Evolutionary conservation across 2,113 vertebrate genomes (phyloP).

Genomic region (Lathamus discolor): DNA sequence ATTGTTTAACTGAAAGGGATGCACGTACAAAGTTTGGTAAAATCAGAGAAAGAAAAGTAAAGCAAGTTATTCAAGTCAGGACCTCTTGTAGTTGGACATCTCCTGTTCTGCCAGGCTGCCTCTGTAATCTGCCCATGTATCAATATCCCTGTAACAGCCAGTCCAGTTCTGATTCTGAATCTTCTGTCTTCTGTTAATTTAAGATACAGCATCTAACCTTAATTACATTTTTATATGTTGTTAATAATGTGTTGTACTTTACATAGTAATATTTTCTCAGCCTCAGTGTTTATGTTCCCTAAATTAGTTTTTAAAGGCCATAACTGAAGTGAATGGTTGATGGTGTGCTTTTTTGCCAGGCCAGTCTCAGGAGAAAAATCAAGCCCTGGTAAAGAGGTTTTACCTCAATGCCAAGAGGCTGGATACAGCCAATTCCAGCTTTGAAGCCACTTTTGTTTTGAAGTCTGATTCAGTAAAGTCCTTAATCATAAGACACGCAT

Average conservation of each 20-base stretch:
- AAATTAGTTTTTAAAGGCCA: background rate
- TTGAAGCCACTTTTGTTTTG: background rate
- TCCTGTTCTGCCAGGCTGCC: background rate
- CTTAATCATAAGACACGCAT: background rate
- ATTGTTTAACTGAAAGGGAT: background rate
- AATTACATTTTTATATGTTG: background rate
- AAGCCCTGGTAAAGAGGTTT: background rate
- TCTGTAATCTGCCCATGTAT: background rate
- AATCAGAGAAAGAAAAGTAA: background rate
- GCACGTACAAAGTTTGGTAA: background rate
- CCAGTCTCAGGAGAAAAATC: background rate
- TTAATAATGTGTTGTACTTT: background rate
- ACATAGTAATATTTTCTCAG: background rate
- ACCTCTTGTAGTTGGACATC: background rate
- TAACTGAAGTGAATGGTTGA: background rate
- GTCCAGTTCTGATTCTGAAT: background rate
- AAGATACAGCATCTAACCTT: background rate
- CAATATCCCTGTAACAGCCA: background rate
- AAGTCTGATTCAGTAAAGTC: background rate
- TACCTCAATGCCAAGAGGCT: background rate
- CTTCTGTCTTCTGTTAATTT: constrained; percentile 40
- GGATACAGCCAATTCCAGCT: background rate
- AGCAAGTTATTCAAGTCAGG: background rate
- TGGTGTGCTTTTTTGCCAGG: background rate
- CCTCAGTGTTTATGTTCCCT: background rate